These are phyloP conservation scores for Lethrus apterus DNA, from an alignment of 1,140 invertebrate species.

Conservation along the genomic window DNA sequence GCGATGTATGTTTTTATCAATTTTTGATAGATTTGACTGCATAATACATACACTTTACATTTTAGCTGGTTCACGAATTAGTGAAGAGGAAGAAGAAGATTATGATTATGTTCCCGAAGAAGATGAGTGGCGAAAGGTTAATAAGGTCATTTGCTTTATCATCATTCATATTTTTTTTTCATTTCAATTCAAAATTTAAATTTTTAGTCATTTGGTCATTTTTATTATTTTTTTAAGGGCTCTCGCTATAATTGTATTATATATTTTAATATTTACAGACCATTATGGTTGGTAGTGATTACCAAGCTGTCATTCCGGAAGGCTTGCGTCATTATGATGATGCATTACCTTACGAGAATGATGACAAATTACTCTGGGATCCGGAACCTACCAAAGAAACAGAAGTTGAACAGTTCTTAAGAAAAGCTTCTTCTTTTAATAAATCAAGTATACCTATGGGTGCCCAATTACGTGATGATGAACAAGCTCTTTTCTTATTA, in stretches of 20 bases:
- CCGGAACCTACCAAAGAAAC: slow-evolving; percentile 67
- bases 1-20: slow-evolving; percentile 29
- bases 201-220: background rate
- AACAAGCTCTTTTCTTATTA: slow-evolving; percentile 85
- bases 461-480: slow-evolving; percentile 83
- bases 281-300: slow-evolving; percentile 93
- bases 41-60: slow-evolving; percentile 23
- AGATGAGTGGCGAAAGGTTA: slow-evolving; percentile 63
- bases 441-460: slow-evolving; percentile 61
- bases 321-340: slow-evolving; percentile 87
- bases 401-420: slow-evolving; percentile 75
- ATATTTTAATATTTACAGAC: slow-evolving; percentile 46
- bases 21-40: slow-evolving; percentile 11
- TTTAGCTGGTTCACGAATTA: slow-evolving; percentile 53
- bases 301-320: slow-evolving; percentile 89
- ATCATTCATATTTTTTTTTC: slow-evolving; percentile 13
- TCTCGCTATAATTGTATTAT: too few relatives aligned
- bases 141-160: slow-evolving; percentile 30
- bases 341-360: slow-evolving; percentile 90
- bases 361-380: slow-evolving; percentile 92
- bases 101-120: slow-evolving; percentile 70
- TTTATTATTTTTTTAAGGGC: background rate
- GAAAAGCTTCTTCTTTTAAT: slow-evolving; percentile 54
- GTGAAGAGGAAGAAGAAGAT: slow-evolving; percentile 66
- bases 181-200: background rate